Evolutionary conservation across 2,113 vertebrate species (phyloP), one percentile per base, ranked within the genome.

Genomic region (Numida meleagris): DNA sequence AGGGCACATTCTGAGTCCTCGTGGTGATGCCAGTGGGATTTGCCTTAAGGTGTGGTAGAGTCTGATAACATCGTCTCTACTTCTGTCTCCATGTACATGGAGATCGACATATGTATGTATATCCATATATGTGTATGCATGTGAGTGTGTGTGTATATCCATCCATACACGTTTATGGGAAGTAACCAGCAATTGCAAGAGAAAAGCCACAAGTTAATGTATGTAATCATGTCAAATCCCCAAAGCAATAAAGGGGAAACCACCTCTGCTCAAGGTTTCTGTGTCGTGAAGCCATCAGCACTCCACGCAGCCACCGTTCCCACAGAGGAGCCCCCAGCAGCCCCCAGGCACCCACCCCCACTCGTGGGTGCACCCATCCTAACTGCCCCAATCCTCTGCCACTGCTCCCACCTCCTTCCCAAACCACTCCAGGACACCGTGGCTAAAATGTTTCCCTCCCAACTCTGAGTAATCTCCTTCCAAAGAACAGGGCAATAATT

Each of bases 201-300:
- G 94, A 79, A 92, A 95, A 94, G 48, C 95, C 93, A 76, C 89
- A 90, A 92, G 89, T 50, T 82, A 68, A 91, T 78, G 73, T 81
- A 61, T 85, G 36, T 94, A 92, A 94, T 96, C 88, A 85, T 59
- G 46, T 86, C 90, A 79, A 94, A 95, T 89, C 88, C 95, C 84
- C 88, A 89, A 51, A 92, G 95, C 79, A 78, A 65, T 16, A 46
- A 85, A 17, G 21, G 92, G 81, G 75, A 93, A 91, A 77, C 79
- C 27, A 12, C 86, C 81, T 45, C 72, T 82, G 18, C 57, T 51
- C 42, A 3, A 91, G 92, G 87, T 66, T 71, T 83, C 29, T 45
- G 9, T 15, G 61, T 9, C 3, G 8, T 23, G 43, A 72, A 75
- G 73, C 18, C 72, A 24, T 71, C 43, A n/a, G 27, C 55, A 73